Evolutionary conservation across 2,888 invertebrate species (phyloP), one percentile per base, ranked within the genome.

Genomic region (Hymenopus coronatus): DNA sequence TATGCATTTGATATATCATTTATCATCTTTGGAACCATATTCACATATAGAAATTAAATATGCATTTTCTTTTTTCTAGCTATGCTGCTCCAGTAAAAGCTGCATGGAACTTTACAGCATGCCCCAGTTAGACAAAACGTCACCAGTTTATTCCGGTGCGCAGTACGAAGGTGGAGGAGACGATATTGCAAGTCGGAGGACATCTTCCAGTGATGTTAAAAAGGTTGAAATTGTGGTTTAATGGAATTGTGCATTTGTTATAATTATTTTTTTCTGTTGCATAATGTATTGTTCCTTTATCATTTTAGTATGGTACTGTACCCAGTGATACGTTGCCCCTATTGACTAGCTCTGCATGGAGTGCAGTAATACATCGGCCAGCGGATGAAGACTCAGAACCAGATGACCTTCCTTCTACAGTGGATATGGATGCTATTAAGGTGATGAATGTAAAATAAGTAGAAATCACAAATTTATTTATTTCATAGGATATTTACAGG

Each of bases 371-470:
- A 83, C 92, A 92, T 90, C 91, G 91, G 82, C 92, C 92, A 30
- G 92, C 92, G 30, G 91, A 91, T 82, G 93, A 94, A 90, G 95
- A 95, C 92, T 95, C 95, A 25, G 95, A 95, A 92, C 94, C 95
- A 85, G 95, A 95, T 90, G 94, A 95, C 91, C 93, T 95, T 91
- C 95, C 95, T 25, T 95, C 95, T 46, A 96, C 96, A 40, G 95
- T 96, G 90, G 96, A 96, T 91, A 96, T 96, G 93, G 95, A 95
- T 91, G 95, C 95, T 89, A 95, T 96, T 92, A 95, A 95, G 92
- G 94, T 85, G 15, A 70, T 1, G 33, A 33, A 33, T 33, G 8
- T 0, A 33, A 33, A 33, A 33, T 33, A 33, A 33, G 8, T 33
- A 33, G 4, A 33, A 33, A 33, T 8, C 8, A 33, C 33, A 33